Base-by-base conservation (phyloP, 2,797 vertebrate species). In the Eremophila alpestris region DNA sequence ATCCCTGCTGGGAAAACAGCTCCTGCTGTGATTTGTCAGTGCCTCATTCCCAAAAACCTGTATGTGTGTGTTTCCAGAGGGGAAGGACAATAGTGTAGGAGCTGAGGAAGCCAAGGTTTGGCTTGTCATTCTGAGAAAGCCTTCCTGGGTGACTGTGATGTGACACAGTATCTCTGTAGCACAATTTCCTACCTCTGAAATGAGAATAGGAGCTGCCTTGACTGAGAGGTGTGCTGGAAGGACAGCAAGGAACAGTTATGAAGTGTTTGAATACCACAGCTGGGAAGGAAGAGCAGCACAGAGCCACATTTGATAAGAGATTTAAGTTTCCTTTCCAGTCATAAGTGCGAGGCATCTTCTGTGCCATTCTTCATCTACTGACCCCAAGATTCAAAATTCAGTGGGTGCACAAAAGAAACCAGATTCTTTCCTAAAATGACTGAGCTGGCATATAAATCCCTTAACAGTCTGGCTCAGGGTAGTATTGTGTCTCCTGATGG, bases 61-160 rank as follows among this genome's bases (percentile, higher is more conserved):
- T 43, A 40, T 89, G 93, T 68, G 10, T 93, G 87, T 65, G 19
- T 78, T 91, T 88, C 67, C 82, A 83, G 71, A 93, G 69, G 45
- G 41, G 58, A 71, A 75, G 62, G 68, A 58, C 43, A 27, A 32
- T 4, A 36, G 18, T 4, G 19, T 12, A 30, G 20, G 62, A 87
- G 52, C 17, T 58, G 54, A 88, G 51, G 46, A 54, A 70, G 41
- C 26, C 67, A 60, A 52, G 34, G 56, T 38, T 87, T 40, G n/a
- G 17, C 40, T 76, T 10, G 2, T 55, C 41, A 10, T 73, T 86
- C 54, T 75, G 19, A 34, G 38, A 38, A 75, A 32, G 21, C 1
- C 38, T 41, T 89, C 41, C 46, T 32, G 13, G 19, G 29, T 64
- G 55, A 84, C 41, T 5, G 14, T 69, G 65, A 56, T 56, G 30